A percentile compares a stretch with the other conserved stretches of the same genome.
phyloP scores from a whole-genome alignment of 2,888 invertebrate species.

The Eristalis arbustorum region DNA sequence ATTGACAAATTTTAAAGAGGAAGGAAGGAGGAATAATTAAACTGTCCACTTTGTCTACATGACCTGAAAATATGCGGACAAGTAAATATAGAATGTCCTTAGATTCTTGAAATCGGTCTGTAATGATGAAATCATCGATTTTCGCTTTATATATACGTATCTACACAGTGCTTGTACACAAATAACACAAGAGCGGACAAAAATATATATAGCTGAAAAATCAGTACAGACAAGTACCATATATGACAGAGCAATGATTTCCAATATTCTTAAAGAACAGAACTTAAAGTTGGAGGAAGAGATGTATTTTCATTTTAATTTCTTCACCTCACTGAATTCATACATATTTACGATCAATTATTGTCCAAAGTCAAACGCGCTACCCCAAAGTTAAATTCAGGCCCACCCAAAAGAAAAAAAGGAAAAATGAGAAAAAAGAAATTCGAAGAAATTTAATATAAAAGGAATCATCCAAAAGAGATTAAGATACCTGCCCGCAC shows the following conservation, averaged over 20 bases:
- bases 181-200: not conserved
- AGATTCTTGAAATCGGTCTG: too few species aligned
- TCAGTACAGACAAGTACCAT: not conserved
- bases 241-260: not conserved
- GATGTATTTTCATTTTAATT: not conserved
- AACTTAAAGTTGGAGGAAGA: not conserved
- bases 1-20: too few species aligned
- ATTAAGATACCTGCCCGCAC: not conserved
- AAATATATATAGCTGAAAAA: not conserved
- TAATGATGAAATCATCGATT: not conserved
- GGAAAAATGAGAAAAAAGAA: not conserved
- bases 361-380: not conserved
- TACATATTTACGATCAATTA: not conserved
- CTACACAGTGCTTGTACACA: too few species aligned
- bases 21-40: too few species aligned
- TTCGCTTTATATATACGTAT: not conserved
- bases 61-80: too few species aligned
- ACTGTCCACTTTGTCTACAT: too few species aligned
- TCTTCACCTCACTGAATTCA: not conserved
- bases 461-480: not conserved
- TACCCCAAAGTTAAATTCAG: not conserved
- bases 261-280: not conserved
- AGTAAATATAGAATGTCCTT: too few species aligned
- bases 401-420: not conserved
- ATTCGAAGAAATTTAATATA: not conserved